Conservation (phyloP, 1,140 invertebrate genomes). For the Pseudomyrmex flavicornis region DNA sequence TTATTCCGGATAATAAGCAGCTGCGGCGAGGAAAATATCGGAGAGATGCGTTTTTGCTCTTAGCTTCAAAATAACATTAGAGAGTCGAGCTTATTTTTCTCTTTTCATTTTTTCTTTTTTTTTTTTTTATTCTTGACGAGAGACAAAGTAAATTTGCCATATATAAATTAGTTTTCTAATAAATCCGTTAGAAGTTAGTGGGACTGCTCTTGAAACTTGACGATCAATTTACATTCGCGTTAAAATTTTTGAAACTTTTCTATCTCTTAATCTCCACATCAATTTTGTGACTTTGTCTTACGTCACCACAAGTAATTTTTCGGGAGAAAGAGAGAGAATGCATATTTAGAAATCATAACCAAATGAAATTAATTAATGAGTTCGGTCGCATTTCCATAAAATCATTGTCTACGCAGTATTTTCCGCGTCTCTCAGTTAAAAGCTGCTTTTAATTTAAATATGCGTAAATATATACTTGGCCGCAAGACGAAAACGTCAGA, state of each 20-base stretch:
- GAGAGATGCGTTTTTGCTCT: not conserved
- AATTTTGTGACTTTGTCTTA: conserved; percentile 21
- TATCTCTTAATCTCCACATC: not conserved
- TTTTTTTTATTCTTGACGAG: not conserved
- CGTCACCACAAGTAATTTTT: not conserved
- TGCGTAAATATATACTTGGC: not conserved
- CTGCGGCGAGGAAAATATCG: too few species aligned
- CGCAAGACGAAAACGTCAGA: conserved; percentile 17
- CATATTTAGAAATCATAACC: not conserved
- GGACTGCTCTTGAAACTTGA: not conserved
- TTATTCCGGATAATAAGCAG: not conserved
- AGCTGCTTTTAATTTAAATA: conserved; percentile 1
- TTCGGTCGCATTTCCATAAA: conserved; percentile 19
- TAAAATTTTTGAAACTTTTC: conserved; percentile 28
- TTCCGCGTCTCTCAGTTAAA: not conserved
- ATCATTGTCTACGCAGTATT: not conserved
- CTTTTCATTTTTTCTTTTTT: not conserved
- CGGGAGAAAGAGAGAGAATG: not conserved
- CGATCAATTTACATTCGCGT: conserved; percentile 29
- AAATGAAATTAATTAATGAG: not conserved
- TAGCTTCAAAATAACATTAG: not conserved
- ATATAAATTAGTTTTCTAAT: conserved; percentile 31
- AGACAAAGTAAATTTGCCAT: not conserved
- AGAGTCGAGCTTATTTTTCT: conserved; percentile 20
- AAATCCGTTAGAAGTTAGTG: conserved; percentile 23